A percentile compares a stretch with the other conserved stretches of the same genome.
phyloP scores from a whole-genome alignment of 2,113 vertebrate genomes.

The Psittacula cyanocephala region DNA sequence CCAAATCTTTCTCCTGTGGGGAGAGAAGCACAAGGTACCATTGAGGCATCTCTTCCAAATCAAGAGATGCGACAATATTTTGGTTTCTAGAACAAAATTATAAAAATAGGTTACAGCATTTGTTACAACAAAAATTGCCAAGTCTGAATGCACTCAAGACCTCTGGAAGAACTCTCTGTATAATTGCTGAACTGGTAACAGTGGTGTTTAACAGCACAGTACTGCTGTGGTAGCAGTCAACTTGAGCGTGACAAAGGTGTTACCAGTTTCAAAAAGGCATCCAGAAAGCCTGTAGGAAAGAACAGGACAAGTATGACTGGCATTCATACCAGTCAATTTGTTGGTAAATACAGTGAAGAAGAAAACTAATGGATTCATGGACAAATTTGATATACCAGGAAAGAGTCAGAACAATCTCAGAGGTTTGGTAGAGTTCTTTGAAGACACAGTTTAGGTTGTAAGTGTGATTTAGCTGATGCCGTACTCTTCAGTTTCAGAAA shows the following conservation, averaged over 20 bases:
- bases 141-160: neutral
- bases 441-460: neutral
- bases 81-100: neutral
- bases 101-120: neutral
- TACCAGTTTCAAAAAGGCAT: neutral
- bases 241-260: neutral
- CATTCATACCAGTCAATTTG: neutral
- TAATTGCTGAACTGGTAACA: neutral
- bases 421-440: neutral
- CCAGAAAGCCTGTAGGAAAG: neutral
- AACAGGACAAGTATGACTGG: neutral
- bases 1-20: neutral
- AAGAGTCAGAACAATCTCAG: neutral
- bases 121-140: neutral
- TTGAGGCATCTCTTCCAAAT: neutral
- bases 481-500: neutral
- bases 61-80: neutral
- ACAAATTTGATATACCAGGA: neutral
- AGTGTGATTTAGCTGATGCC: neutral
- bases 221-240: neutral
- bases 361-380: neutral
- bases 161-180: neutral
- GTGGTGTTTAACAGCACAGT: neutral
- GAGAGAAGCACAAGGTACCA: neutral
- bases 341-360: neutral